Percentiles rank a stretch among this genome's conserved stretches.
These are phyloP conservation scores for Pelagia noctiluca DNA, from an alignment of 30 jellyfish, hydroid and myxozoan species.

Conservation along the genomic window DNA sequence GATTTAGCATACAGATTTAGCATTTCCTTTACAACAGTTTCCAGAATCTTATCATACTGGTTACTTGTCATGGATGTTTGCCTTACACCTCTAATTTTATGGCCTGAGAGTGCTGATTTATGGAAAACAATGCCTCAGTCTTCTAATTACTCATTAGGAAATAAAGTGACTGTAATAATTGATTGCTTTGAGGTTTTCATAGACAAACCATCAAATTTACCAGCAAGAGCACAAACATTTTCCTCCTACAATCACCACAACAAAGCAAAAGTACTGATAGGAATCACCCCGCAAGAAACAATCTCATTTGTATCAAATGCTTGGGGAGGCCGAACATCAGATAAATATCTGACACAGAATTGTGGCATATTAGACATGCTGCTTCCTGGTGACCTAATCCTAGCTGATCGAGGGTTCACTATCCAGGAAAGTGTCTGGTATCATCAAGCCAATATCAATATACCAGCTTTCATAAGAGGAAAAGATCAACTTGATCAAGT, in stretches of 20 bases:
- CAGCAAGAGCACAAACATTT: slow-evolving; percentile 71
- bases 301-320: slow-evolving; percentile 58
- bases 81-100: slow-evolving; percentile 43
- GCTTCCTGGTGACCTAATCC: slow-evolving; percentile 49
- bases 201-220: slow-evolving; percentile 48
- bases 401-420: slow-evolving; percentile 64
- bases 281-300: slow-evolving; percentile 71
- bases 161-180: slow-evolving; percentile 42
- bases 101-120: slow-evolving; percentile 67
- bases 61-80: slow-evolving; percentile 60
- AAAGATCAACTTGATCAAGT: slow-evolving; percentile 59
- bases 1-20: slow-evolving; percentile 61
- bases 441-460: slow-evolving; percentile 50
- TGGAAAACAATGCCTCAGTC: slow-evolving; percentile 70
- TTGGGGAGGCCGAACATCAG: slow-evolving; percentile 80
- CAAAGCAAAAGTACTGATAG: slow-evolving; percentile 59
- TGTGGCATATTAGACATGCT: slow-evolving; percentile 56
- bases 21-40: slow-evolving; percentile 52
- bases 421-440: slow-evolving; percentile 60
- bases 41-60: slow-evolving; percentile 63
- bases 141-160: slow-evolving; percentile 46
- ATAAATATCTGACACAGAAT: slow-evolving; percentile 50
- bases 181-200: slow-evolving; percentile 69
- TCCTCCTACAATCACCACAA: slow-evolving; percentile 66
- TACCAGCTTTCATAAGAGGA: slow-evolving; percentile 63